These are phyloP conservation scores for Agrypnia vestita DNA, from an alignment of 1,140 invertebrate genomes.

Conservation along the genomic window DNA sequence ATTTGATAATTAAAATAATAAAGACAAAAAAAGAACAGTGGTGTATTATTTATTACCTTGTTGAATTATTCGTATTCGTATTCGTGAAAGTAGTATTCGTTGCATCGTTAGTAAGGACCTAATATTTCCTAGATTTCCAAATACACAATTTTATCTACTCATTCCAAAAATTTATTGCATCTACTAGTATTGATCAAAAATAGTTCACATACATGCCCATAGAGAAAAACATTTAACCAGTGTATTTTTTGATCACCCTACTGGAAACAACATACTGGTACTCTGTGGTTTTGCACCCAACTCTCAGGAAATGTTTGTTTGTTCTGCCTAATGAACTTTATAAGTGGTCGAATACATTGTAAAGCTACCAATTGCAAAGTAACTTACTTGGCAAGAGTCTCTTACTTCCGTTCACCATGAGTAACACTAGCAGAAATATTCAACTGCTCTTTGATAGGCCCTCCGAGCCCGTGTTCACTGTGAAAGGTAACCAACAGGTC, in stretches of 20 bases:
- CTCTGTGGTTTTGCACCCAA: slow-evolving; percentile 51
- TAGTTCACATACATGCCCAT: too few relatives aligned
- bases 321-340: neutral
- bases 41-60: too few relatives aligned
- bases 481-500: slow-evolving; percentile 74
- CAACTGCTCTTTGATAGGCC: slow-evolving; percentile 77
- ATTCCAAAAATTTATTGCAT: too few relatives aligned
- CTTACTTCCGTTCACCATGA: neutral
- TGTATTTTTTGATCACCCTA: neutral
- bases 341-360: slow-evolving; percentile 23
- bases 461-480: slow-evolving; percentile 77
- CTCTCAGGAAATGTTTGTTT: slow-evolving; percentile 40
- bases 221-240: too few relatives aligned
- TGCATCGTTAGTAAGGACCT: too few relatives aligned
- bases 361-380: neutral
- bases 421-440: slow-evolving; percentile 61
- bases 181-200: too few relatives aligned
- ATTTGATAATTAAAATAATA: too few relatives aligned
- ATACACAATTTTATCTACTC: too few relatives aligned
- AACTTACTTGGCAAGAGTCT: neutral
- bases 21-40: too few relatives aligned
- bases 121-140: too few relatives aligned
- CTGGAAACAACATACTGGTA: neutral
- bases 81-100: too few relatives aligned
- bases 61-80: too few relatives aligned